phyloP scores from a whole-genome alignment of 2,797 vertebrate species.

The Phalanger gymnotis region DNA sequence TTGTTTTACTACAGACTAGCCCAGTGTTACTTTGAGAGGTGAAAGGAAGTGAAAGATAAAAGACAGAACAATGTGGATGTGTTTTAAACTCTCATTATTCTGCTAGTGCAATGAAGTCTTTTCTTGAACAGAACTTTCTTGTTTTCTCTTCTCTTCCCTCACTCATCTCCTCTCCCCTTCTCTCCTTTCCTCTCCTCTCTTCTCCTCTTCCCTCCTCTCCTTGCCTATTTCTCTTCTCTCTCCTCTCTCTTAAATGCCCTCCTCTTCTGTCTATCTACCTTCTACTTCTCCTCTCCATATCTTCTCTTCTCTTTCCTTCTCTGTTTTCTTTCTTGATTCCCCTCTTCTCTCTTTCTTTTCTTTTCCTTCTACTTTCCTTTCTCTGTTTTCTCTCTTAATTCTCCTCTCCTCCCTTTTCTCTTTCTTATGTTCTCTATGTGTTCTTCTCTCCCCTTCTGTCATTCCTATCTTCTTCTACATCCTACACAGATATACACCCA shows the following conservation, averaged over 20 bases:
- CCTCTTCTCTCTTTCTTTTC: accelerated
- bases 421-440: neutral
- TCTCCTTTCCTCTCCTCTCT: neutral
- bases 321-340: neutral
- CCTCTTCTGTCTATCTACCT: no score
- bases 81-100: slow-evolving; percentile 40
- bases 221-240: no score
- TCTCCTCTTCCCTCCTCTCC: neutral
- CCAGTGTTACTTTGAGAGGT: neutral
- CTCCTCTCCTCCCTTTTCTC: neutral
- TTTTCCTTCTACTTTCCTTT: neutral
- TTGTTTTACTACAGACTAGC: slow-evolving; percentile 44
- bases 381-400: neutral
- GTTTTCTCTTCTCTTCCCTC: neutral
- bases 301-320: accelerated
- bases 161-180: neutral
- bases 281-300: no score
- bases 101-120: neutral
- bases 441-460: neutral
- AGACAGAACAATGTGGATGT: neutral
- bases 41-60: neutral
- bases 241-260: no score
- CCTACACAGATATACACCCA: neutral
- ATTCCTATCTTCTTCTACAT: neutral
- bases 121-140: neutral